These are phyloP conservation scores for Tonatia bakeri DNA, from an alignment of 2,113 vertebrate species.

Conservation along the genomic window DNA sequence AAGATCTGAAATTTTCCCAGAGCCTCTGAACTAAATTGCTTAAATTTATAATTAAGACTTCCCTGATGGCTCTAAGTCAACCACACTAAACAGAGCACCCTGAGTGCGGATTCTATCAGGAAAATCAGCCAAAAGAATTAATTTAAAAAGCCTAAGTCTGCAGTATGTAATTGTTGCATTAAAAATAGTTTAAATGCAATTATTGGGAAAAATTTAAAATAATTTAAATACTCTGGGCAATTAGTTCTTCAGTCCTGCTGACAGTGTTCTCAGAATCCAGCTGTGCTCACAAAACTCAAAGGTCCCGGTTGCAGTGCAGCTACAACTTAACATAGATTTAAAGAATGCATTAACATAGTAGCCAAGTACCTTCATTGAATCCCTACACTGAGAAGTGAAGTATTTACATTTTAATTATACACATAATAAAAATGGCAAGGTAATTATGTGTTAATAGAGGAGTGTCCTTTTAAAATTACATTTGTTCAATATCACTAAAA, in stretches of 20 bases:
- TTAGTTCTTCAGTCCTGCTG: constrained; percentile 57
- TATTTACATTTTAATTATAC: constrained; percentile 62
- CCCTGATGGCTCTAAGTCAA: neutral
- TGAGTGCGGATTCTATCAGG: constrained; percentile 3
- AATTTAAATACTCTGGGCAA: constrained; percentile 62
- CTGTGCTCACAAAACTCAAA: constrained; percentile 60
- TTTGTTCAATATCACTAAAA: constrained; percentile 2
- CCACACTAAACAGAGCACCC: constrained; percentile 49
- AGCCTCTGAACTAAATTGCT: constrained; percentile 46
- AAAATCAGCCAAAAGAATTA: constrained; percentile 50
- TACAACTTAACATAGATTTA: constrained; percentile 53
- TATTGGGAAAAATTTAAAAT: constrained; percentile 57
- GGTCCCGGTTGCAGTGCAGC: constrained; percentile 15
- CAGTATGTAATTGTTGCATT: constrained; percentile 39
- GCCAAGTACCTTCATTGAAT: constrained; percentile 27
- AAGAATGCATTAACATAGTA: constrained; percentile 58
- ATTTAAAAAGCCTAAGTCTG: constrained; percentile 62
- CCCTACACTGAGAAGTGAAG: constrained; percentile 45
- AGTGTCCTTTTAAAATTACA: constrained; percentile 19
- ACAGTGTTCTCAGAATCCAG: constrained; percentile 64
- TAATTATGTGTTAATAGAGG: neutral
- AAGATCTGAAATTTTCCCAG: constrained; percentile 28
- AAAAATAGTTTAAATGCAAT: neutral
- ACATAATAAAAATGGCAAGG: constrained; percentile 14
- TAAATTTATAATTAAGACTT: constrained; percentile 50